Base-by-base conservation (phyloP, 2,888 invertebrate species). In the Spodoptera picta region DNA sequence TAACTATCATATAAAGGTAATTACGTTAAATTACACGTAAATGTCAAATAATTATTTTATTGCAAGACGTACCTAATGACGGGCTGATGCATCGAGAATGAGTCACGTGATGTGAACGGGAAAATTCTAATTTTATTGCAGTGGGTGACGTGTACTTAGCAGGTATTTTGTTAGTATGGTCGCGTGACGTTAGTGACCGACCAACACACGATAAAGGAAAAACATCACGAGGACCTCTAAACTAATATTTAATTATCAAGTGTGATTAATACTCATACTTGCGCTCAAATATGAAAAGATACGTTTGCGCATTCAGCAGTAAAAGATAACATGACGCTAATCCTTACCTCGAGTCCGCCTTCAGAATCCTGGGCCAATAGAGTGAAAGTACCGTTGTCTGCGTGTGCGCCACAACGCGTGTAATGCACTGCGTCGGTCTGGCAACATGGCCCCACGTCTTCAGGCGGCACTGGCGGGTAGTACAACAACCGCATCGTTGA, bases 321-420 rank as follows among this genome's bases (percentile, higher is more conserved):
- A 5, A 5, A 27, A 27, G 27, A 27, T 27, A 4, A 27, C 0
- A 27, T 3, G 27, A 27, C 5, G 27, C 27, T 27, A 27, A 4
- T 27, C 27, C 27, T 76, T 74, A 96, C 96, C 95, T 97, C 96
- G 10, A 97, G 92, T 1, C 97, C 97, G 14, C 97, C 97, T 78
- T 97, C 97, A 46, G 96, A 96, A 85, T 97, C 97, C 90, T 97
- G 95, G 44, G 97, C 95, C 48, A 97, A 92, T 66, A 97, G 91
- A 14, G 97, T 97, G 85, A 97, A 96, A 52, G 97, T 97, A 71
- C 97, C 97, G 75, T 96, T 96, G 88, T 97, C 97, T 27, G 96
- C 96, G 85, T 97, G 97, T 1, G 96, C 96, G 1, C 96, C 96
- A 83, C 96, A 97, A 45, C 97, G 95, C 46, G 96, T 96, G 89